Evolutionary conservation across 2,113 vertebrate genomes (phyloP).

Genomic region (Pseudolaguvia tuberculata): DNA sequence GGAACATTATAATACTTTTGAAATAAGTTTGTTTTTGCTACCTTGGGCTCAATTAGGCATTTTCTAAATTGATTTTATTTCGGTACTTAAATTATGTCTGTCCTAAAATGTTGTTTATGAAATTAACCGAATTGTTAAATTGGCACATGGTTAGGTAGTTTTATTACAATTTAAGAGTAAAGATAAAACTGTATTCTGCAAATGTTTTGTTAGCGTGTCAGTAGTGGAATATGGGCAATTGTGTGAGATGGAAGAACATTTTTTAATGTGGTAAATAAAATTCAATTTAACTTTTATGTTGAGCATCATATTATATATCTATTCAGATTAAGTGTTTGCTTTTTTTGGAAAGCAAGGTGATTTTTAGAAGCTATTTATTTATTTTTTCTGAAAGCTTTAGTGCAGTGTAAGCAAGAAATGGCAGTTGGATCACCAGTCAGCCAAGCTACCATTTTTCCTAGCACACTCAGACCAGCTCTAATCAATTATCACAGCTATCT

Average conservation of each 20-base stretch:
- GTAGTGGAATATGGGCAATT: constrained; percentile 5
- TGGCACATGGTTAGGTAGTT: background rate
- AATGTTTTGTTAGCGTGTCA: background rate
- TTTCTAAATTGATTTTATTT: constrained; percentile 5
- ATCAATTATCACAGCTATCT: constrained; percentile 37
- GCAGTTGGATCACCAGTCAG: constrained; percentile 45
- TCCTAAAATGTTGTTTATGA: background rate
- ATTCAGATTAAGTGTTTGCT: constrained; percentile 29
- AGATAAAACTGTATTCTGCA: background rate
- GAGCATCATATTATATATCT: constrained; percentile 44
- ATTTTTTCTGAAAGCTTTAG: constrained; percentile 26
- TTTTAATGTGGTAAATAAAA: constrained; percentile 33
- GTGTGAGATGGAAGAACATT: background rate
- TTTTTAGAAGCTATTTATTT: constrained; percentile 44
- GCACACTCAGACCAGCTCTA: constrained; percentile 25
- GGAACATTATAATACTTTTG: no score
- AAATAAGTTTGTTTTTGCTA: background rate
- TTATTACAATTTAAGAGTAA: background rate
- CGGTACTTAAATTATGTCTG: background rate
- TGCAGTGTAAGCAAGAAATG: constrained; percentile 46
- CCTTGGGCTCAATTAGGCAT: background rate
- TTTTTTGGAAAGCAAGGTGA: constrained; percentile 32
- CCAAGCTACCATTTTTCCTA: constrained; percentile 17
- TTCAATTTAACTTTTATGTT: constrained; percentile 48
- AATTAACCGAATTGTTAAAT: constrained; percentile 3